Base-by-base conservation (phyloP, 2,797 vertebrate genomes). In the Hemitrygon akajei region DNA sequence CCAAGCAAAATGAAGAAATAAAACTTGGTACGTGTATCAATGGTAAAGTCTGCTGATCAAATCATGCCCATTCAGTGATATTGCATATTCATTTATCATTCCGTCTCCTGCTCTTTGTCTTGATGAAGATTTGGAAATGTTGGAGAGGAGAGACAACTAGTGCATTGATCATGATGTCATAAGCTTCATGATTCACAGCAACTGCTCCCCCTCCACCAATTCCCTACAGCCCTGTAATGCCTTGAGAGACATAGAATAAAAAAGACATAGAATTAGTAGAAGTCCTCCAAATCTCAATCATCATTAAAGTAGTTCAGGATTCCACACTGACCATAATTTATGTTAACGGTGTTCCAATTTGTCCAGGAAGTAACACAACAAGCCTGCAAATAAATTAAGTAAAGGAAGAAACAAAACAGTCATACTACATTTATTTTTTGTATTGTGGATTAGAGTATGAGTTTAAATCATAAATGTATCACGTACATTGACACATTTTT, bases 1-100 rank as follows among this genome's bases (percentile, higher is more conserved):
- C 95, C 77, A 96, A 95, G 94, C 97, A 95, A 96, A 97, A 96
- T 20, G 97, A 98, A 94, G 96, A 97, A 86, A 95, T 98, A 95
- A 97, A 96, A 91, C 97, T 98, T 96, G 98, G 98, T 99, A 96
- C 92, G 95, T 91, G 0, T 7, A 47, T 56, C 0, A 37, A 75
- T 47, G 71, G 25, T 93, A 56, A 93, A 27, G 27, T 30, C 56
- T 75, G 9, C 91, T 93, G 20, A 56, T 37, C 56, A n/a, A 89
- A 89, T 9, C 4, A 60, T 37, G 79, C 79, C 37, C 34, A 80
- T 3, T 89, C n/a, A 37, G 10, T 84, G 81, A 20, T 7, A 66
- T 22, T 66, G 60, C 30, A 34, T 58, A 82, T 20, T 25, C 71
- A 1, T 0, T 73, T 30, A 76, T n/a, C 12, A 95, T 95, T 60